Base-by-base conservation (phyloP, 2,888 invertebrate genomes). In the Heliconius sara region DNA sequence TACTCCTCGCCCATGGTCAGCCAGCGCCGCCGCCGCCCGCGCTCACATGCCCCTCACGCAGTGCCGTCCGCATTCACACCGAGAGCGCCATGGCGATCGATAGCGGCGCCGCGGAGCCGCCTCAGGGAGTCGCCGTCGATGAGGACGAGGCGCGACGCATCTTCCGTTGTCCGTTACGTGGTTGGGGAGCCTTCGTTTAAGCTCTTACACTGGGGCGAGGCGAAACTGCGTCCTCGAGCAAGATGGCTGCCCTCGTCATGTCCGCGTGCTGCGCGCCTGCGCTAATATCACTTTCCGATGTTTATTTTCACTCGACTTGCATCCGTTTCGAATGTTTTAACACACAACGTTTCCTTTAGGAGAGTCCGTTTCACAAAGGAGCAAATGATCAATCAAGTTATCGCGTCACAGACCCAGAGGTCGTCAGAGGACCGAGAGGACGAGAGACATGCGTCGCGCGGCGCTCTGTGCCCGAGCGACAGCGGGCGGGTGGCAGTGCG, bases 1-100 rank as follows among this genome's bases (percentile, higher is more conserved):
- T 93, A 94, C 93, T 95, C 95, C 91, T 95, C 94, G 93, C 91
- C 93, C 94, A 95, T 96, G 94, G 94, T 92, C 91, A 91, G 91
- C 91, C 91, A 89, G 88, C 90, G 91, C 92, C 94, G 93, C 92
- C 94, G 92, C 93, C 93, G 91, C 93, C 94, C 94, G 92, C 93
- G 89, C 93, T 95, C 94, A 95, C 95, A 95, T 95, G 88, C 93
- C 94, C 91, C 90, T 90, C 89, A 90, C 88, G 88, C 90, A 88
- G 88, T 89, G 89, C 91, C 92, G 92, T 94, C 94, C 94, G 94
- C 94, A 95, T 95, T 94, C 95, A 95, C 94, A 92, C 90, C 90
- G 90, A 91, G 92, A 91, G 89, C 92, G 93, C 91, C 94, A 94
- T 94, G 88, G 90, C 92, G 91, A 93, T 94, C 94, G 92, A 94